Base-by-base conservation (phyloP, 2,888 invertebrate genomes). In the Oxyteleia sp. region DNA sequence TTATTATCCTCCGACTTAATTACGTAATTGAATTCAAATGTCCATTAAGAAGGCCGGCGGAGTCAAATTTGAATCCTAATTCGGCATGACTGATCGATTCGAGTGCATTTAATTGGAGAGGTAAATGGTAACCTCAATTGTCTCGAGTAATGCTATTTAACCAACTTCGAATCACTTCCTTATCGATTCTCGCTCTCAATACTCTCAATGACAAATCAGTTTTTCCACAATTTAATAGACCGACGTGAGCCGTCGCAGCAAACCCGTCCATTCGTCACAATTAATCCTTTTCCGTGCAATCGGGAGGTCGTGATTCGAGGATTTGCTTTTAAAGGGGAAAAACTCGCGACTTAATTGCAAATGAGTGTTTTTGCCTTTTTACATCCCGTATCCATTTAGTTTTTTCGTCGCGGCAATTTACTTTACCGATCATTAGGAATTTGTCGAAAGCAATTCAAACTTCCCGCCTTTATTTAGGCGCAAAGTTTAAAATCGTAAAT, bases 191-290 rank as follows among this genome's bases (percentile, higher is more conserved):
- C 38, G 32, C 61, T 53, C 55, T 38, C 38, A 29, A 53, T 53
- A 61, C 69, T 66, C 64, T 47, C 75, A 81, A 81, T 75, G 81
- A 81, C 81, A 81, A 75, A 81, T 81, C 81, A 74, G 75, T 81
- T 81, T 81, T 75, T 75, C 75, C 72, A 74, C 81, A 53, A 61
- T 81, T 74, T 68, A 53, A 74, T 61, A 63, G 81, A 59, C 51
- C 35, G 16, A 45, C 71, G 57, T 71, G 71, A 79, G 71, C 51
- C 45, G 59, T 72, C 38, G 38, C n/a, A 41, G 55, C 49, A 47
- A 71, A 71, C 79, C 13, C 63, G 72, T 51, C 55, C 55, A 81
- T 74, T 68, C 68, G 81, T 81, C 68, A 74, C 68, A 61, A 66
- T 74, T 53, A 68, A 55, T 68, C 68, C 68, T 81, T 81, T 81